Base-by-base conservation (phyloP, 2,797 vertebrate species). In the Melanotaenia parkinsoni region DNA sequence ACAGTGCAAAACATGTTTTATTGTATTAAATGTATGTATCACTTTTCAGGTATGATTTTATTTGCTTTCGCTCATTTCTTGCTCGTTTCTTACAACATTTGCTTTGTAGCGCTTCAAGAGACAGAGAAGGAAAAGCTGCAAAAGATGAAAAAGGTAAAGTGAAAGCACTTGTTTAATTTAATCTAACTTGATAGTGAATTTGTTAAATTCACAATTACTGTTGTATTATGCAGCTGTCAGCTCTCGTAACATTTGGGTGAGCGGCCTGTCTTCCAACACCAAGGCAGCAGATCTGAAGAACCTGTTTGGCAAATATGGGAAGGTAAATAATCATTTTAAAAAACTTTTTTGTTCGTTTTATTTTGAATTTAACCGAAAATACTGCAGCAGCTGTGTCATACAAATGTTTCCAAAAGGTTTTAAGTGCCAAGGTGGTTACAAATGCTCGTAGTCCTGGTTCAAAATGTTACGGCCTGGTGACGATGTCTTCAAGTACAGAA, bases 241-340 rank as follows among this genome's bases (percentile, higher is more conserved):
- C 78, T 94, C 95, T 88, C 96, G 96, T 69, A 99, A 99, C 91
- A 86, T 99, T 57, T 99, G 98, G 98, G 98, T 99, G 90, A 99
- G 98, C 54, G 98, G 98, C 87, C 93, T 99, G 80, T 99, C 98
- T 59, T 98, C 98, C 65, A 98, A 97, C 91, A 99, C 98, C 84
- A 99, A 99, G 94, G 98, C 98, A 83, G 97, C 98, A 59, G 98
- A 98, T 91, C 93, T 99, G 62, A 99, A 99, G 93, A 99, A 99
- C 90, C 95, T 99, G 59, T 99, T 99, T 92, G 97, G 97, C 88
- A 99, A 98, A 95, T 99, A 99, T 26, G 98, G 98, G 79, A 99
- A 99, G 97, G 98, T 99, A 95, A 82, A 35, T 37, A 5, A 53
- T 0, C 3, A 0, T n/a, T 59, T 59, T 30, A 30, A 5, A 30